Evolutionary conservation across 30 jellyfish, hydroid and myxozoan species (phyloP).

Genomic region (Chrysaora quinquecirrha): DNA sequence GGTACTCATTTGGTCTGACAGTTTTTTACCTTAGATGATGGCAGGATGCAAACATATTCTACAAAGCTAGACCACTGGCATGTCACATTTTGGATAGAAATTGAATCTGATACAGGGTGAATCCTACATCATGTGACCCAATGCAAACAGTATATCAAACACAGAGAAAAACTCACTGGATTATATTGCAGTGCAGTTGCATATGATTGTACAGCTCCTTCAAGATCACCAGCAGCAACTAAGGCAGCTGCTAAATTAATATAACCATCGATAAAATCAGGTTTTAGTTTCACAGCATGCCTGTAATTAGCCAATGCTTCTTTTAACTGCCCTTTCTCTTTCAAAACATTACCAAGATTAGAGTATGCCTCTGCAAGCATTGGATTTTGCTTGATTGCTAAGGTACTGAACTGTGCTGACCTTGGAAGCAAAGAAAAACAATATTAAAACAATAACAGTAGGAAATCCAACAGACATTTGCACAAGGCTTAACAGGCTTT

Average conservation of each 20-base stretch:
- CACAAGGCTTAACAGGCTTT: too few relatives aligned
- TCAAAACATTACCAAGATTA: conserved; percentile 91
- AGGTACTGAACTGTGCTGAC: conserved; percentile 90
- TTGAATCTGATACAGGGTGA: too few relatives aligned
- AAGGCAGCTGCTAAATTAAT: conserved; percentile 95
- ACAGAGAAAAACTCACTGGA: conserved; percentile 98
- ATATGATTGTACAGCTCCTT: conserved; percentile 98
- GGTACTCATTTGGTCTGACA: too few relatives aligned
- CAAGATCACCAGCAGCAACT: conserved; percentile 98
- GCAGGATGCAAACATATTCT: too few relatives aligned
- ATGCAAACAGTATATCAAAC: too few relatives aligned
- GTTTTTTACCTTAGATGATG: too few relatives aligned
- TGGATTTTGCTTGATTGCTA: conserved; percentile 94
- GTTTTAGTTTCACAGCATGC: conserved; percentile 92
- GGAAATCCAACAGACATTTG: too few relatives aligned
- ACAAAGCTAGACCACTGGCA: too few relatives aligned
- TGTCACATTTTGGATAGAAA: too few relatives aligned
- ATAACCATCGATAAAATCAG: conserved; percentile 93
- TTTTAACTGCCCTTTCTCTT: conserved; percentile 91
- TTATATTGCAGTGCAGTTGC: conserved; percentile 96
- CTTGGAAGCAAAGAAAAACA: conserved; percentile 24
- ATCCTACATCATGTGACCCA: too few relatives aligned
- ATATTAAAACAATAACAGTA: background rate
- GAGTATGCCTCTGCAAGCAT: conserved; percentile 94
- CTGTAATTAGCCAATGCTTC: conserved; percentile 93